Evolutionary conservation across 2,113 vertebrate genomes (phyloP).

Genomic region (Microcebus jonahi): DNA sequence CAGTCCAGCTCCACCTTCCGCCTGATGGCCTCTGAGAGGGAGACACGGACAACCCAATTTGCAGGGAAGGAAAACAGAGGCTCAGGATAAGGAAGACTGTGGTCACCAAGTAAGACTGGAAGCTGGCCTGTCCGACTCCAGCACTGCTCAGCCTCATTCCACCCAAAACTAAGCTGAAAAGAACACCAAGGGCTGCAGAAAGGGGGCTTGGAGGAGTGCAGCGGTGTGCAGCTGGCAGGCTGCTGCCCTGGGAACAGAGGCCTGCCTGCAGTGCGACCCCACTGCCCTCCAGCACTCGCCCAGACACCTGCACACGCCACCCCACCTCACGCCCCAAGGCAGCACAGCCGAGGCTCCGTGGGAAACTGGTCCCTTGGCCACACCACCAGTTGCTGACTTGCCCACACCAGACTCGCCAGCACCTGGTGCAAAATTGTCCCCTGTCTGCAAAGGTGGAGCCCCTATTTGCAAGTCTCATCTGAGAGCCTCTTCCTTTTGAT

Average conservation of each 20-base stretch:
- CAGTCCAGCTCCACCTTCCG: conserved; percentile 95
- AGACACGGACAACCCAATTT: background rate
- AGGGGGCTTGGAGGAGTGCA: background rate
- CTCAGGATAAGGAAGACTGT: background rate
- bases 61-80: background rate
- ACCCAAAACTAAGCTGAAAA: background rate
- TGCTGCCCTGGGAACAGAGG: background rate
- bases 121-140: background rate
- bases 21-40: conserved; percentile 91
- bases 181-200: background rate
- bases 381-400: fast-evolving
- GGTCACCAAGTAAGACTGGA: background rate
- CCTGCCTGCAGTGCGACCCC: fast-evolving
- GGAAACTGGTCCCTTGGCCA: background rate
- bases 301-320: fast-evolving
- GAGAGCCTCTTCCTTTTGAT: background rate
- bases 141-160: background rate
- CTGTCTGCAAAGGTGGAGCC: background rate
- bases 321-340: background rate
- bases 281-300: background rate
- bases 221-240: background rate
- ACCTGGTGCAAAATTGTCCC: background rate
- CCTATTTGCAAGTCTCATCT: background rate
- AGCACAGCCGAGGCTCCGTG: background rate
- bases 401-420: too few relatives aligned